Conservation (phyloP, 2,888 invertebrate species). For the Leucophenga maculata region DNA sequence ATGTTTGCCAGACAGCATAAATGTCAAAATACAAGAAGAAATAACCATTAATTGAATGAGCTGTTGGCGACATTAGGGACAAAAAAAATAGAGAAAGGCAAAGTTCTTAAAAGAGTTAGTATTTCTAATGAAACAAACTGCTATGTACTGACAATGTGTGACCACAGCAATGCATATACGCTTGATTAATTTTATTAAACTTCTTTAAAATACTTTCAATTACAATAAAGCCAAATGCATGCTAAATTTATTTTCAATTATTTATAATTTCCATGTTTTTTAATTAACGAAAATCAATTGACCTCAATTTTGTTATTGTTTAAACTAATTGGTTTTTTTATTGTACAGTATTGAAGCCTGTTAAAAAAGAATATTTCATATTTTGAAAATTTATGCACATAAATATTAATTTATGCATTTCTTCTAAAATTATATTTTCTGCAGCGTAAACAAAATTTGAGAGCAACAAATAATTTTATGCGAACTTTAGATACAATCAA, state of each 20-base stretch:
- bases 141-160: no score
- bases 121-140: background rate
- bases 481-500: background rate
- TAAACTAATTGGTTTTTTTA: no score
- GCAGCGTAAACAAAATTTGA: constrained; percentile 3
- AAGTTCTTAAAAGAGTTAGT: constrained; percentile 11
- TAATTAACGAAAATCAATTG: background rate
- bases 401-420: constrained; percentile 6
- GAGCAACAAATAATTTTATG: background rate
- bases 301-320: no score
- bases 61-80: constrained; percentile 6
- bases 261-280: no score
- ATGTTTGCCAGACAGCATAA: background rate
- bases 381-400: background rate
- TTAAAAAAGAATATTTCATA: no score
- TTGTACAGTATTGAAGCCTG: no score
- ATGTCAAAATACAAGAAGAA: no score
- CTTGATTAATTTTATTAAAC: no score
- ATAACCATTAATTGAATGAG: constrained; percentile 2
- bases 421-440: background rate
- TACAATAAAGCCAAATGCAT: no score
- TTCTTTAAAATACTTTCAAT: no score
- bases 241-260: no score
- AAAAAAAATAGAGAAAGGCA: background rate
- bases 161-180: no score